Percentiles rank a stretch among this genome's conserved stretches.
These are phyloP conservation scores for Mylabris phalerata DNA, from an alignment of 1,140 invertebrate genomes.

Conservation along the genomic window DNA sequence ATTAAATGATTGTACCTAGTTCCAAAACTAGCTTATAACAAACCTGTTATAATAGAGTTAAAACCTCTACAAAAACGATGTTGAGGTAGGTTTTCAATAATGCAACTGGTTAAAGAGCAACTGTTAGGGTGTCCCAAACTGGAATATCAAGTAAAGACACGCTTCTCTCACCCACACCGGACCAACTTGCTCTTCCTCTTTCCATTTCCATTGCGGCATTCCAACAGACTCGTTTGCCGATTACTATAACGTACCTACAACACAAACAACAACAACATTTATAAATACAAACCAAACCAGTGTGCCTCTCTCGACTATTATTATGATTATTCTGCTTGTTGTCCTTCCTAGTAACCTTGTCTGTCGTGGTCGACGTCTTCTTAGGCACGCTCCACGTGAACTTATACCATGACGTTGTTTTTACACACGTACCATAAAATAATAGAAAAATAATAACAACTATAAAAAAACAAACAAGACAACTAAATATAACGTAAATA, in stretches of 20 bases:
- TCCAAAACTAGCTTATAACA: slow-evolving; percentile 27
- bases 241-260: slow-evolving; percentile 2
- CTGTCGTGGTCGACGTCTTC: slow-evolving; percentile 18
- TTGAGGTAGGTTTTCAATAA: slow-evolving; percentile 31
- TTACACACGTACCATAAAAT: no score
- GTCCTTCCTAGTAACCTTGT: slow-evolving; percentile 17
- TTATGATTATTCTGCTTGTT: slow-evolving; percentile 14
- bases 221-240: slow-evolving; percentile 11
- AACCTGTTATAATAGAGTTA: slow-evolving; percentile 31
- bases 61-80: slow-evolving; percentile 30
- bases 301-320: slow-evolving; percentile 8
- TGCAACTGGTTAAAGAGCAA: slow-evolving; percentile 27
- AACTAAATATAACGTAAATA: no score
- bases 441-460: no score
- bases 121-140: slow-evolving; percentile 26
- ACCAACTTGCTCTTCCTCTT: slow-evolving; percentile 16
- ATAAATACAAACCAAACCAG: not conserved
- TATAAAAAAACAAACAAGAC: no score
- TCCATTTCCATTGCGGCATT: slow-evolving; percentile 13
- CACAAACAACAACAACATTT: no score
- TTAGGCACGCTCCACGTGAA: slow-evolving; percentile 9
- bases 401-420: not conserved
- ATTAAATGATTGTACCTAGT: slow-evolving; percentile 30
- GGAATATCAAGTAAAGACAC: slow-evolving; percentile 25
- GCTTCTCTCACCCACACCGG: slow-evolving; percentile 22